Conservation (phyloP, 2,888 invertebrate genomes). For the Lapara coniferarum region DNA sequence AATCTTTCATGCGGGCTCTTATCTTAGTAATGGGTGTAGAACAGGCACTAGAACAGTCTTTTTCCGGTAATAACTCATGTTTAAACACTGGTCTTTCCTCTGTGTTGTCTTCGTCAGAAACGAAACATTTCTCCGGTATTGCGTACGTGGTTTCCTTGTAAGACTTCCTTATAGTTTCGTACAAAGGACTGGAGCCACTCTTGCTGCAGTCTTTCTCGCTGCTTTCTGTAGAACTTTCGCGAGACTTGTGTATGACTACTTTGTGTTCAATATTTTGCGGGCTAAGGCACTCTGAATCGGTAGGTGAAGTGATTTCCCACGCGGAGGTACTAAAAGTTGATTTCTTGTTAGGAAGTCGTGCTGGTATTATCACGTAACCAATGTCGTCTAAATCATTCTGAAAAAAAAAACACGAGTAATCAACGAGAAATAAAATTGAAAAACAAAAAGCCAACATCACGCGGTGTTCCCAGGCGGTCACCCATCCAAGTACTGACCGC, state of each 20-base stretch:
- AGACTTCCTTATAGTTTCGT: constrained; percentile 61
- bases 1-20: constrained; percentile 62
- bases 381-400: constrained; percentile 59
- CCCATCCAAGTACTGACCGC: constrained; percentile 72
- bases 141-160: constrained; percentile 43
- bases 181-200: constrained; percentile 58
- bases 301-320: constrained; percentile 66
- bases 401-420: neutral
- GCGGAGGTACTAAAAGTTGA: constrained; percentile 60
- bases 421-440: neutral
- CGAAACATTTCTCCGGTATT: constrained; percentile 56
- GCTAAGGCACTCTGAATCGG: constrained; percentile 68
- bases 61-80: constrained; percentile 58
- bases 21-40: constrained; percentile 73
- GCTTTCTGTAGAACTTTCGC: constrained; percentile 58
- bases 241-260: constrained; percentile 57
- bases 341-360: constrained; percentile 57
- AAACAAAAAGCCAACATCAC: constrained; percentile 62
- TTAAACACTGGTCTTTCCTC: constrained; percentile 43
- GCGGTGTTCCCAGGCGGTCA: constrained; percentile 73
- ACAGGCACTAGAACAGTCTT: constrained; percentile 68
- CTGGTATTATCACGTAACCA: constrained; percentile 72
- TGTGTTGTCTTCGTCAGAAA: constrained; percentile 55
- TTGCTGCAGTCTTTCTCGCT: constrained; percentile 61
- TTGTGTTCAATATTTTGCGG: constrained; percentile 59